Conservation (phyloP, 2,113 vertebrate genomes). For the Crypturellus undulatus region DNA sequence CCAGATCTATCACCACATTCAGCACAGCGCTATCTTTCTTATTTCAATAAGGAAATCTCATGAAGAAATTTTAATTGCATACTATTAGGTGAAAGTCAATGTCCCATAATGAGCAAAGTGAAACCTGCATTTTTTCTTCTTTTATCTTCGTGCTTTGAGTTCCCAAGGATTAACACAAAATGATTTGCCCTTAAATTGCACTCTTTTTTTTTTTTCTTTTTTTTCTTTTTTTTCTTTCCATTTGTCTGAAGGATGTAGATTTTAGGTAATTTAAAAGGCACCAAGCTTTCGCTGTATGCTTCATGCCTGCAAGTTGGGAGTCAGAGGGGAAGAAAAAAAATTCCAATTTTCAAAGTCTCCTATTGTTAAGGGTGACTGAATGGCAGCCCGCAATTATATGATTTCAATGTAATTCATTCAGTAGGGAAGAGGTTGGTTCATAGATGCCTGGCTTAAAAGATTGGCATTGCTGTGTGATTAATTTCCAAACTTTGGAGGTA, state of each 20-base stretch:
- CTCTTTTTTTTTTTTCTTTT: neutral
- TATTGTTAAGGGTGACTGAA: conserved; percentile 77
- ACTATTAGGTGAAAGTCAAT: conserved; percentile 82
- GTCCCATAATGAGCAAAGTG: conserved; percentile 79
- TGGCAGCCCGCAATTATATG: conserved; percentile 76
- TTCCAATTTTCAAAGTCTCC: conserved; percentile 68
- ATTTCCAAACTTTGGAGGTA: conserved; percentile 71
- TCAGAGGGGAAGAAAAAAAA: conserved; percentile 70
- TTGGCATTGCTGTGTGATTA: conserved; percentile 70
- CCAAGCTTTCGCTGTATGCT: conserved; percentile 57
- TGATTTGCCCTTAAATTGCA: conserved; percentile 73
- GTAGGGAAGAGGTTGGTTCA: conserved; percentile 67
- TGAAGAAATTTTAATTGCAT: conserved; percentile 81
- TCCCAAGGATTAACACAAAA: conserved; percentile 68
- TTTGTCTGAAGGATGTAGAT: conserved; percentile 73
- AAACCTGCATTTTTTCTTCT: conserved; percentile 75
- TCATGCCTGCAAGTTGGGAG: conserved; percentile 60
- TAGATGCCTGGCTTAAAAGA: conserved; percentile 73
- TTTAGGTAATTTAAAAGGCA: conserved; percentile 71
- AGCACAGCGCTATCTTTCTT: conserved; percentile 69
- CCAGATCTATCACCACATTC: conserved; percentile 77
- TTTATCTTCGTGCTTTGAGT: conserved; percentile 76
- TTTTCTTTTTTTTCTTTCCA: conserved; percentile 20
- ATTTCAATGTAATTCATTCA: conserved; percentile 64
- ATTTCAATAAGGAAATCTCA: conserved; percentile 79